Conservation (phyloP, 2,113 vertebrate genomes). For the Campylomormyrus numenius region DNA sequence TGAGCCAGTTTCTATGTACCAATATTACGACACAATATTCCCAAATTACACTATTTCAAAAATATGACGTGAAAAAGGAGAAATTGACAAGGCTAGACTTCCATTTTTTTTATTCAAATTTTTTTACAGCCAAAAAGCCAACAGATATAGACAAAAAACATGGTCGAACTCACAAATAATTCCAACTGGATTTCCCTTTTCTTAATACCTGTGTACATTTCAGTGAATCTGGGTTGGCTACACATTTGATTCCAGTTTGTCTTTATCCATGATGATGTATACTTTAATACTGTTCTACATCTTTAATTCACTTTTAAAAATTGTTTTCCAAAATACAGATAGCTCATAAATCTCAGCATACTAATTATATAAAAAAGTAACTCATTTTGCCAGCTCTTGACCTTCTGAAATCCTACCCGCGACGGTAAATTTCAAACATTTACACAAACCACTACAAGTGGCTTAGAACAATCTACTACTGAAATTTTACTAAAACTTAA, state of each 20-base stretch:
- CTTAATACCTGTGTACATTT: conserved; percentile 15
- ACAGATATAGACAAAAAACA: conserved; percentile 43
- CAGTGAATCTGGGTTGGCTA: conserved; percentile 6
- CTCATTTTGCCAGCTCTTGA: conserved; percentile 61
- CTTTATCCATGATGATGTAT: conserved; percentile 27
- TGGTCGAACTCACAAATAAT: conserved; percentile 30
- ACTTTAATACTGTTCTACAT: conserved; percentile 41
- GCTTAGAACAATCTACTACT: conserved; percentile 68
- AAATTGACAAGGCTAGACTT: conserved; percentile 1
- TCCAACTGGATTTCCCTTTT: conserved; percentile 17
- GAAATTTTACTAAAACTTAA: conserved; percentile 73
- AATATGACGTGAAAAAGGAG: neutral
- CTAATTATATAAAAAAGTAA: conserved; percentile 49
- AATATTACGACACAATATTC: neutral
- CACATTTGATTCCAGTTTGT: conserved; percentile 8
- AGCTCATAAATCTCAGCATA: conserved; percentile 51
- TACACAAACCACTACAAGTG: conserved; percentile 72
- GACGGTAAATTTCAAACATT: conserved; percentile 65
- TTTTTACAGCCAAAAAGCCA: conserved; percentile 50
- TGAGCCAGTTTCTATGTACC: neutral
- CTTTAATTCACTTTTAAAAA: conserved; percentile 11
- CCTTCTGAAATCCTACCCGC: conserved; percentile 53
- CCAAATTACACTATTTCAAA: neutral
- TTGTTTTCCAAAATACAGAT: conserved; percentile 28
- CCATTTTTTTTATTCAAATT: conserved; percentile 46